A percentile compares a stretch with the other conserved stretches of the same genome.
Evolutionary conservation across 64 coral and sea anemone species (phyloP).

Genomic region (Montipora foliosa): DNA sequence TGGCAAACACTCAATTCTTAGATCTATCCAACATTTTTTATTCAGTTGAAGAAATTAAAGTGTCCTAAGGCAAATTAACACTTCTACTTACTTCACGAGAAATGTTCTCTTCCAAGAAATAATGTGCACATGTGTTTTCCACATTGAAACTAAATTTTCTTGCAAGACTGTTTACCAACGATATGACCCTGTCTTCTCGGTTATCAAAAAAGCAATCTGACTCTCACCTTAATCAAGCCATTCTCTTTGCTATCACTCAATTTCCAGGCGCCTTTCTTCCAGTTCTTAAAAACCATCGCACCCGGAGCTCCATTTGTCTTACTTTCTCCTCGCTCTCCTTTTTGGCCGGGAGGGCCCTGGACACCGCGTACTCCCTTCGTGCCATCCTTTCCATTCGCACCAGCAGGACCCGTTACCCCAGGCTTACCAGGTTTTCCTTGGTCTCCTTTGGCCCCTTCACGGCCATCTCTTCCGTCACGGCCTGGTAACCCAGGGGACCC

Average conservation of each 20-base stretch:
- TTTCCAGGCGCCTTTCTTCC: background rate
- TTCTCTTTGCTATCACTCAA: background rate
- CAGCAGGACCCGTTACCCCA: background rate
- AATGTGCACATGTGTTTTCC: too few relatives aligned
- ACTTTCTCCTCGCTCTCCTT: background rate
- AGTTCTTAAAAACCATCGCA: background rate
- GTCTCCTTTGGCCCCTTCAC: background rate
- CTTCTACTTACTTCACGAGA: too few relatives aligned
- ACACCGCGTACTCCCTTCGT: background rate
- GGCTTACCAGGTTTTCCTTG: background rate
- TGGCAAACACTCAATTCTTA: too few relatives aligned
- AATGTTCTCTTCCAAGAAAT: too few relatives aligned
- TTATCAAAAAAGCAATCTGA: too few relatives aligned
- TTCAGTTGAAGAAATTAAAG: too few relatives aligned
- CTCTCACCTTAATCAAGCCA: background rate
- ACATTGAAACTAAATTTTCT: too few relatives aligned
- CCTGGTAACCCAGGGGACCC: background rate
- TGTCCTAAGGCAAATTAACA: too few relatives aligned
- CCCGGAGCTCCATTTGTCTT: background rate
- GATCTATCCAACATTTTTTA: too few relatives aligned
- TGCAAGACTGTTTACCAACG: too few relatives aligned
- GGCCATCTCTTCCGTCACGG: background rate
- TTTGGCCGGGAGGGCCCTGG: background rate
- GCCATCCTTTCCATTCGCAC: background rate
- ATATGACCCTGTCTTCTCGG: too few relatives aligned